These are phyloP conservation scores for Agelas oroides DNA, from an alignment of 37 sponge, comb jelly and placozoan genomes.

Conservation along the genomic window DNA sequence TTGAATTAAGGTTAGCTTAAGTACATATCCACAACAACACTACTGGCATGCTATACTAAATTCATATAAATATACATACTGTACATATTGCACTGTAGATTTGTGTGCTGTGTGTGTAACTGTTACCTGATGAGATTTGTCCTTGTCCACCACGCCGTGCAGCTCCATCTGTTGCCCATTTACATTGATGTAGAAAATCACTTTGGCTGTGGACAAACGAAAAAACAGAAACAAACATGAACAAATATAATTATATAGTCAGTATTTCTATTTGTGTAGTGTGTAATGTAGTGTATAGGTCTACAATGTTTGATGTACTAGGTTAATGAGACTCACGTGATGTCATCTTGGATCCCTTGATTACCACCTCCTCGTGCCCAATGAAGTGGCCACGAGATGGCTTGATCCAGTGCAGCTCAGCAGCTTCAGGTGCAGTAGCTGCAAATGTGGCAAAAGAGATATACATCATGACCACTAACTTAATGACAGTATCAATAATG, in stretches of 20 bases:
- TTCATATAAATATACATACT: neutral
- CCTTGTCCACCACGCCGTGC: slow-evolving; percentile 57
- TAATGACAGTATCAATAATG: too few species aligned
- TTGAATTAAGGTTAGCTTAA: too few species aligned
- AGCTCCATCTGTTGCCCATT: slow-evolving; percentile 35
- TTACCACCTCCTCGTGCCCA: slow-evolving; percentile 68
- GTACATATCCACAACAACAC: too few species aligned
- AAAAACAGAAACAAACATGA: too few species aligned
- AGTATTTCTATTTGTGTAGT: too few species aligned
- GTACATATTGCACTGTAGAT: too few species aligned
- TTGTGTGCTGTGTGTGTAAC: too few species aligned
- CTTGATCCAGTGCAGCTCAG: slow-evolving; percentile 56
- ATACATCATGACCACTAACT: too few species aligned
- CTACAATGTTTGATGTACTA: too few species aligned
- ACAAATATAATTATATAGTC: too few species aligned
- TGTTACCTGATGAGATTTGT: slow-evolving; percentile 61
- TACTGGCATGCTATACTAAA: neutral
- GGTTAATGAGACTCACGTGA: slow-evolving; percentile 43
- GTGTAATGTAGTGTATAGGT: too few species aligned
- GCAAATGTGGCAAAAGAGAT: neutral
- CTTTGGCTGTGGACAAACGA: slow-evolving; percentile 53
- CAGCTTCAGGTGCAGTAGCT: slow-evolving; percentile 70
- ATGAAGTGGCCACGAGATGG: slow-evolving; percentile 48
- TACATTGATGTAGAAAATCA: slow-evolving; percentile 28
- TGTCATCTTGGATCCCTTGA: slow-evolving; percentile 78